phyloP scores from a whole-genome alignment of 2,888 invertebrate species.

The Cancer borealis region DNA sequence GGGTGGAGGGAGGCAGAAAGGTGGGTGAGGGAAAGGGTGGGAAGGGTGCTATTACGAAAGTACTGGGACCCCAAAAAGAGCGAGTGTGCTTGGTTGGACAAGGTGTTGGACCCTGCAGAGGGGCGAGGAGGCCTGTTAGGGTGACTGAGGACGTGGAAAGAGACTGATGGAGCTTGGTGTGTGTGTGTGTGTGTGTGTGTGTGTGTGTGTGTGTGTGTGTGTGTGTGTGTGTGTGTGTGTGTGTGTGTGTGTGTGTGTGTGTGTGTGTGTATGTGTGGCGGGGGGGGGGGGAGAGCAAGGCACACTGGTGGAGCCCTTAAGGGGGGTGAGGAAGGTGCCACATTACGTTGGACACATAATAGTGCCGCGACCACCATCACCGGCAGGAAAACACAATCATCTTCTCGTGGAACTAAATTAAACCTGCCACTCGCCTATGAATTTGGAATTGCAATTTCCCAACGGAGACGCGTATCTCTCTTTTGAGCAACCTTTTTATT shows the following conservation, averaged over 20 bases:
- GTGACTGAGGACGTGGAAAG: neutral
- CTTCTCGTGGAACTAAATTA: slow-evolving; percentile 43
- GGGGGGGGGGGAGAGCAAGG: neutral
- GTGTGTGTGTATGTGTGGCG: too few relatives aligned
- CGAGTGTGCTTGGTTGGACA: neutral
- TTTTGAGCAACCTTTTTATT: neutral
- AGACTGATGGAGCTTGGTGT: neutral
- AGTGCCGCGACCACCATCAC: neutral
- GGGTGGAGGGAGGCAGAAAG: neutral
- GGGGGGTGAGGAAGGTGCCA: neutral
- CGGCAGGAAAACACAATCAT: slow-evolving; percentile 52
- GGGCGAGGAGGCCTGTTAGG: neutral
- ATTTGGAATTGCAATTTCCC: slow-evolving; percentile 52
- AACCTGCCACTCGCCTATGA: slow-evolving; percentile 55
- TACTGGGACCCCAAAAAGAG: neutral
- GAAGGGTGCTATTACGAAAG: neutral
- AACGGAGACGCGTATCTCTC: neutral
- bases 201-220: too few relatives aligned
- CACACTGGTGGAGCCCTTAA: neutral
- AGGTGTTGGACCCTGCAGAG: neutral
- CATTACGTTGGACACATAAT: slow-evolving; percentile 2
- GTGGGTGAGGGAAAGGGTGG: neutral
- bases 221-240: too few relatives aligned
- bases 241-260: too few relatives aligned
- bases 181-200: too few relatives aligned